A percentile compares a stretch with the other conserved stretches of the same genome.
These are phyloP conservation scores for Arenaria interpres DNA, from an alignment of 2,113 vertebrate species.

Conservation along the genomic window DNA sequence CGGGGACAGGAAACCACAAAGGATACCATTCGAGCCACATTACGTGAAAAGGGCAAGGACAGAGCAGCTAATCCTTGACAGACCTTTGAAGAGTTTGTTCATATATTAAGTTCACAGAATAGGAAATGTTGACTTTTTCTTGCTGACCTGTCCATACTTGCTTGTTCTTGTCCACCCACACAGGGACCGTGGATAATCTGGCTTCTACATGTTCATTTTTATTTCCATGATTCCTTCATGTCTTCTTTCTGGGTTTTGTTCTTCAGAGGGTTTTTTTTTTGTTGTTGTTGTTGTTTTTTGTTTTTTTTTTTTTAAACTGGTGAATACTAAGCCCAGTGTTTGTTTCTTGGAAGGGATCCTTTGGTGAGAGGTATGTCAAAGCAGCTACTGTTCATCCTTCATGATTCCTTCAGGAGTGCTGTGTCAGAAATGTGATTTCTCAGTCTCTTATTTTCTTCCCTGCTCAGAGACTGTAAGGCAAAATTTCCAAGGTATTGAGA, in stretches of 20 bases:
- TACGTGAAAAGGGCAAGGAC: not conserved
- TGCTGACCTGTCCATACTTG: not conserved
- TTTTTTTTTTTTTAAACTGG: not conserved
- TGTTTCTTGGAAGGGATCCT: not conserved
- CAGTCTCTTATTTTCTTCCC: not conserved
- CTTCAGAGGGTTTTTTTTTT: too few species aligned
- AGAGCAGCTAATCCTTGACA: not conserved
- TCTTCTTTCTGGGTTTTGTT: not conserved
- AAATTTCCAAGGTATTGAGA: not conserved
- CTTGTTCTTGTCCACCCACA: not conserved
- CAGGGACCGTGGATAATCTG: not conserved
- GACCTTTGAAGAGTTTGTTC: not conserved
- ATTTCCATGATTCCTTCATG: not conserved
- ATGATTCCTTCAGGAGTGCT: not conserved
- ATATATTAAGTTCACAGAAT: not conserved
- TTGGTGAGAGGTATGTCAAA: not conserved
- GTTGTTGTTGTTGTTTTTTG: too few species aligned
- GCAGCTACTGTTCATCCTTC: not conserved
- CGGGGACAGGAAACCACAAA: not conserved
- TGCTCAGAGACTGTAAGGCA: not conserved
- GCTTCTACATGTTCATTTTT: not conserved
- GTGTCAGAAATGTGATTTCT: not conserved
- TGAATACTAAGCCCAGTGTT: not conserved
- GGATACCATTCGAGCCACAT: not conserved
- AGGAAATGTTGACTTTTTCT: conserved; percentile 14